Evolutionary conservation across 1,140 invertebrate species (phyloP), one percentile per base, ranked within the genome.

Genomic region (Coptotermes formosanus): DNA sequence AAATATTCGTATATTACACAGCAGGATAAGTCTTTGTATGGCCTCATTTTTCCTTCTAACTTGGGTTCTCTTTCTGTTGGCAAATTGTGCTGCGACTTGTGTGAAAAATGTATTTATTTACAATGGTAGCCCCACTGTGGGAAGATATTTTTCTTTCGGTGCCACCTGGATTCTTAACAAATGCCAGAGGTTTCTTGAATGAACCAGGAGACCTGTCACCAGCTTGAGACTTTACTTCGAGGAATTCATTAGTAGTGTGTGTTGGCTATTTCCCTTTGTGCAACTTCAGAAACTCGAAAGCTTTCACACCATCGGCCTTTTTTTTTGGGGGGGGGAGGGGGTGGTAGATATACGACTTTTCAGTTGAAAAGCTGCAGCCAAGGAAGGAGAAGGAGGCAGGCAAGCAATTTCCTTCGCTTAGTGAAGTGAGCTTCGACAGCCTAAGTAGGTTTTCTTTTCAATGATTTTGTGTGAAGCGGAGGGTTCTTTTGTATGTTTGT

Each of bases 71-170:
- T 75, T 8, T 75, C 64, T 75, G 25, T 75, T 75, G 64, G 64
- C 64, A 75, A 75, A 75, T 75, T 75, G 64, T 16, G n/a, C 64
- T n/a, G 25, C 19, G n/a, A 75, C 64, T 75, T 75, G n/a, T 75
- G 64, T 75, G 64, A 75, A 30, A 75, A 75, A 75, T 75, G 64
- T 25, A 75, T 75, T 75, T 75, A 30, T 75, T 30, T 75, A 75
- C 64, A 75, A 75, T 75, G 25, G 64, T 30, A 25, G 4, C 64
- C 25, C 16, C 14, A 16, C n/a, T 75, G 25, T 30, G 64, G 25
- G n/a, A n/a, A 75, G n/a, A 55, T 75, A 75, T 75, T 75, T 75
- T 75, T 75, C 25, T 75, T 75, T 8, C n/a, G 64, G 9, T 11
- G 25, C 64, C n/a, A 75, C 64, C 64, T 75, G 64, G 64, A 30